Conservation (phyloP, 92 coral and sea anemone species). For the Blastomussa wellsi region DNA sequence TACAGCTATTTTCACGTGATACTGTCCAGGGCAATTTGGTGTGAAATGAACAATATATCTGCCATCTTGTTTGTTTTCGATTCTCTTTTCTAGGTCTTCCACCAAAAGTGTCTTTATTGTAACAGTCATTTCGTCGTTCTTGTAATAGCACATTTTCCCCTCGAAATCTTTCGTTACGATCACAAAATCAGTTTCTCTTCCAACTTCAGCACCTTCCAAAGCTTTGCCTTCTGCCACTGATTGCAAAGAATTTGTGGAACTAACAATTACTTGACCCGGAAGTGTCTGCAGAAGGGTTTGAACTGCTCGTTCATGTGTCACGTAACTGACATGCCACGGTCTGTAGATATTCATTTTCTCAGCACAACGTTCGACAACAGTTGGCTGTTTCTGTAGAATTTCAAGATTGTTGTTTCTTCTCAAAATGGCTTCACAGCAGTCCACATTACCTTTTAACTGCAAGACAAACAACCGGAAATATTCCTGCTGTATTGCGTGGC, state of each 20-base stretch:
- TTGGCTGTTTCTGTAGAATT: conserved; percentile 11
- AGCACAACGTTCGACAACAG: conserved; percentile 9
- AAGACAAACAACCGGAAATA: neutral
- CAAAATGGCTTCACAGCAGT: conserved; percentile 18
- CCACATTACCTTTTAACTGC: conserved; percentile 6
- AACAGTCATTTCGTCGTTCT: conserved; percentile 52
- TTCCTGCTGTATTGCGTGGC: conserved; percentile 19
- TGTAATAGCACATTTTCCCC: conserved; percentile 42
- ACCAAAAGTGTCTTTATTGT: conserved; percentile 34
- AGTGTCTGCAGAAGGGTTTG: neutral
- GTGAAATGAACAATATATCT: conserved; percentile 8
- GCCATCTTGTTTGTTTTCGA: conserved; percentile 51
- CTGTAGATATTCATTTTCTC: conserved; percentile 5
- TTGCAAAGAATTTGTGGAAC: neutral
- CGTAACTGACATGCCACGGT: neutral
- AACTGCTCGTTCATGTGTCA: neutral
- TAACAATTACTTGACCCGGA: conserved; percentile 2
- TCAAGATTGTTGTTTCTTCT: conserved; percentile 13
- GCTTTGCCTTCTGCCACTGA: neutral
- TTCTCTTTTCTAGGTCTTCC: conserved; percentile 1
- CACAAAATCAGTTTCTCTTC: neutral
- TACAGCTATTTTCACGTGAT: conserved; percentile 37
- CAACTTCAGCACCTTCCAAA: neutral
- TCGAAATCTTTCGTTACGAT: conserved; percentile 12
- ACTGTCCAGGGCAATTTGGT: conserved; percentile 24